Base-by-base conservation (phyloP, 2,797 vertebrate species). In the Crenuchus spilurus region DNA sequence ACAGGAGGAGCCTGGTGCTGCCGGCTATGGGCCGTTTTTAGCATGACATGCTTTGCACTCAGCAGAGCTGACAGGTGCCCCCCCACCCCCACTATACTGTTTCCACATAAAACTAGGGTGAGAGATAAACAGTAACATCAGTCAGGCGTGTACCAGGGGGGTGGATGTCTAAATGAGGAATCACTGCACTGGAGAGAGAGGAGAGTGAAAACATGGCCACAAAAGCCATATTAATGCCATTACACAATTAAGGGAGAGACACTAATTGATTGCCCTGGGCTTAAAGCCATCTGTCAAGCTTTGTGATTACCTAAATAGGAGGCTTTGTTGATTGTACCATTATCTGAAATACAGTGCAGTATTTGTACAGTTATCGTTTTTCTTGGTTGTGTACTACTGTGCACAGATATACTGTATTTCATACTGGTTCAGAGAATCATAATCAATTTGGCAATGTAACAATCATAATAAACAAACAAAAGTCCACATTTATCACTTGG, bases 41-140 rank as follows among this genome's bases (percentile, higher is more conserved):
- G 31, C 62, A 57, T 46, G 24, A 55, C 37, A 28, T 14, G 44
- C 30, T 46, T 54, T 49, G 68, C 41, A 48, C 10, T 44, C 58
- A 31, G 60, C 54, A 42, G 30, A 62, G 26, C 58, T 42, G 66
- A 74, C 70, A 70, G 51, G 42, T 66, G 58, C 57, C 35, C 37
- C 26, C 31, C 35, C 14, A n/a, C 16, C 72, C 24, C 24, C 31
- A 5, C 14, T 49, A 54, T 26, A 48, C 24, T 28, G 37, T 74
- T 82, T 82, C 70, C 63, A 76, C 71, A 81, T 71, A 57, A 78
- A 79, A 68, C 44, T n/a, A 7, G 44, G 11, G 0, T 18, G 20
- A 24, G 67, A 48, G 24, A 48, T 61, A 60, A 44, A 61, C 35
- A 63, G 37, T 2, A 7, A 39, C 31, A 48, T 31, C 31, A 31